Evolutionary conservation across 2,113 vertebrate species (phyloP).

Genomic region (Syngnathus floridae): DNA sequence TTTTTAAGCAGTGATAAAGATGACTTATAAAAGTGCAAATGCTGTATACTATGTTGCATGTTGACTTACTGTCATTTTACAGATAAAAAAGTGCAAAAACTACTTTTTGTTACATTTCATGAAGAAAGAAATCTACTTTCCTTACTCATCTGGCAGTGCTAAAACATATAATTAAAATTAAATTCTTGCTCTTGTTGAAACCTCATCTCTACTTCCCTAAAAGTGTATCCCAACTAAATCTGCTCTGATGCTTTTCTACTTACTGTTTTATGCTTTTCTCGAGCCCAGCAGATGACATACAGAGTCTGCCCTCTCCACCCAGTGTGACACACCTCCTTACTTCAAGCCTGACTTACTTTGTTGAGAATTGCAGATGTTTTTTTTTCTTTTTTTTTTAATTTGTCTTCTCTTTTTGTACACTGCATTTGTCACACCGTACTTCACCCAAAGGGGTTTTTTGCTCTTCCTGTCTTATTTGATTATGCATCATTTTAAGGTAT

Average conservation of each 20-base stretch:
- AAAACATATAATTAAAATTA: conserved; percentile 84
- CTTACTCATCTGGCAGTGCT: conserved; percentile 77
- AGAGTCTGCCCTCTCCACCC: conserved; percentile 37
- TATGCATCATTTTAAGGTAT: conserved; percentile 32
- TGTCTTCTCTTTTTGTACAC: neutral
- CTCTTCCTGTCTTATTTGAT: conserved; percentile 23
- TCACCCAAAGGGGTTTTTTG: conserved; percentile 35
- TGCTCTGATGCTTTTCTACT: conserved; percentile 27
- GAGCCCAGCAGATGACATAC: conserved; percentile 36
- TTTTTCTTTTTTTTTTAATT: conserved; percentile 7
- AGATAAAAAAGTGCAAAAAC: neutral
- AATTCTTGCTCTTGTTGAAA: conserved; percentile 78
- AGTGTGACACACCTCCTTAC: conserved; percentile 41
- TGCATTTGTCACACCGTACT: conserved; percentile 17
- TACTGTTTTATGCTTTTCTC: conserved; percentile 21
- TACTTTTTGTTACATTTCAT: neutral
- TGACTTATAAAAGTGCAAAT: neutral
- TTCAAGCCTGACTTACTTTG: conserved; percentile 48
- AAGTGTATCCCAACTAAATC: conserved; percentile 18
- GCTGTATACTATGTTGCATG: neutral
- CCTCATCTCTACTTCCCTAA: conserved; percentile 67
- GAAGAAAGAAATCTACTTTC: neutral
- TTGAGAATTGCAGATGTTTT: conserved; percentile 24
- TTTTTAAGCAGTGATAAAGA: neutral
- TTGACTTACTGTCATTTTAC: neutral